A percentile compares a stretch with the other conserved stretches of the same genome.
Evolutionary conservation across 2,888 invertebrate species (phyloP).

Genomic region (Xestia rhomboidea): DNA sequence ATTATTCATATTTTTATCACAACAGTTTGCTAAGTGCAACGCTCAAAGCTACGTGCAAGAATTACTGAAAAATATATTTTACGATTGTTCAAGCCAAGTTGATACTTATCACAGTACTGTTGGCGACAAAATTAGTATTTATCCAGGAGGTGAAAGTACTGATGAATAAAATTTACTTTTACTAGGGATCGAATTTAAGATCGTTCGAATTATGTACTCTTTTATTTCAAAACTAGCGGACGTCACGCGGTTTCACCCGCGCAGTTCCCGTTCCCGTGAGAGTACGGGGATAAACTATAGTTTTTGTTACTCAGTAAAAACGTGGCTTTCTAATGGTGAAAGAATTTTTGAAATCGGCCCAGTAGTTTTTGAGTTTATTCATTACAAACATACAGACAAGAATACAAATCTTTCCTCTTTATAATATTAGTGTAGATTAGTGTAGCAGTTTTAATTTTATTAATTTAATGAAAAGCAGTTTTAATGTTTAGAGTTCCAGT

Average conservation of each 20-base stretch:
- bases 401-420: too few species aligned
- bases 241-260: too few species aligned
- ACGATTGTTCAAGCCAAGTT: slow-evolving; percentile 42
- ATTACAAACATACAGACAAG: too few species aligned
- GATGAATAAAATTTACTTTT: not conserved
- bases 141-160: not conserved
- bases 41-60: slow-evolving; percentile 46
- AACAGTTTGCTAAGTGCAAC: slow-evolving; percentile 56
- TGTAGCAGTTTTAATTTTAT: too few species aligned
- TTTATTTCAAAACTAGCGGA: not conserved
- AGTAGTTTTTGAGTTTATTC: too few species aligned
- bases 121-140: slow-evolving; percentile 26
- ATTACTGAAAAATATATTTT: slow-evolving; percentile 58
- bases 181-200: not conserved
- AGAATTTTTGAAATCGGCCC: too few species aligned
- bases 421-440: too few species aligned
- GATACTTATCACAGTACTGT: slow-evolving; percentile 52
- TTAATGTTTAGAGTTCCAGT: not conserved
- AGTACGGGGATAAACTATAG: too few species aligned
- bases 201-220: not conserved
- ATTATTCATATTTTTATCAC: slow-evolving; percentile 61
- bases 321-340: too few species aligned
- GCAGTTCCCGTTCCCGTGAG: too few species aligned
- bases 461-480: too few species aligned
- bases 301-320: too few species aligned